Evolutionary conservation across 37 sponge, comb jelly and placozoan species (phyloP), one percentile per base, ranked within the genome.

Genomic region (Ianthella basta): DNA sequence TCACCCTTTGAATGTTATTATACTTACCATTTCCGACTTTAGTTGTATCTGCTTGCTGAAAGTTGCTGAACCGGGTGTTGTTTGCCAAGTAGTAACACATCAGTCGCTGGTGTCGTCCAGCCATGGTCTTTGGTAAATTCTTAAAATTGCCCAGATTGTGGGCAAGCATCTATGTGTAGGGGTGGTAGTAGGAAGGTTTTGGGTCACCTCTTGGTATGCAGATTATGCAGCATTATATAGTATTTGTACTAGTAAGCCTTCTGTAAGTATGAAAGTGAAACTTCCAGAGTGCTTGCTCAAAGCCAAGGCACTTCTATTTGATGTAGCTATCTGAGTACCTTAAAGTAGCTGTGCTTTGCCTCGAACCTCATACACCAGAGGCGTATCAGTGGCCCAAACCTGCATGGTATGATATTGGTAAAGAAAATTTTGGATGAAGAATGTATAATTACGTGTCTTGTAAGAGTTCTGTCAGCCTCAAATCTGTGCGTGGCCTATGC

Each of bases 281-380:
- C 50, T 44, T 44, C 50, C 50, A 44, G 8, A 44, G 3, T 44
- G 50, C 50, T 44, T 44, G 50, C 50, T 44, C 8, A 44, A 44
- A 10, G 50, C 50, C 50, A 44, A 44, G 50, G 50, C 50, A 44
- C 50, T 44, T 44, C 50, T 44, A 44, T 44, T 10, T 44, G n/a
- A 44, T 44, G 8, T 44, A 44, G 3, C 3, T 44, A 44, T 44
- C 3, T 44, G 8, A 10, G 8, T 56, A 72, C 77, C 50, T 87
- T 87, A 41, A 89, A 89, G 56, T 67, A 86, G 41, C 69, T 77
- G 40, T 91, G 87, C 34, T 91, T 91, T 55, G 73, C 91, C 54
- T 91, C 91, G 57, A 80, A 91, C 63, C 91, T 53, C 91, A 91
- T 91, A 59, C 91, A 91, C 91, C 91, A 91, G 18, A 78, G 24